These are phyloP conservation scores for Ciconia stormi DNA, from an alignment of 2,113 vertebrate genomes.

Conservation along the genomic window DNA sequence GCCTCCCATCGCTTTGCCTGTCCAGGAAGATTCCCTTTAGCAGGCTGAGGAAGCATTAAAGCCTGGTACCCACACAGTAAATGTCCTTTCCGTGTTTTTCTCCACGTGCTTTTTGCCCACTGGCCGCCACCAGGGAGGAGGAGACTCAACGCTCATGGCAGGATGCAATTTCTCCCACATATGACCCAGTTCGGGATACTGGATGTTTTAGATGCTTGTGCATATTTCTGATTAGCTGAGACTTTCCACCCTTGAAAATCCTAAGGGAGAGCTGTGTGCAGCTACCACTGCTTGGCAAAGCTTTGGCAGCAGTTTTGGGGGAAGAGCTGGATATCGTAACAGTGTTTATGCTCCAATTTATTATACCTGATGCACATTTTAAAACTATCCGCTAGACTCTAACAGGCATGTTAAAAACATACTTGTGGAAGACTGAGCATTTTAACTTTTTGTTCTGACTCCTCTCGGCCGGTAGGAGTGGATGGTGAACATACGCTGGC, in stretches of 20 bases:
- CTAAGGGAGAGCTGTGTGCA: neutral
- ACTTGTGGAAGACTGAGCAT: neutral
- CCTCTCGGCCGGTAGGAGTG: neutral
- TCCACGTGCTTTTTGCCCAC: neutral
- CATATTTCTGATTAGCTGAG: neutral
- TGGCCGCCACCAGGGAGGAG: neutral
- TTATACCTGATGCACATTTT: neutral
- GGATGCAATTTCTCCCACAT: neutral
- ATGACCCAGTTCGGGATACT: neutral
- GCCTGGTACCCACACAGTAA: neutral
- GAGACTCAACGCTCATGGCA: accelerated
- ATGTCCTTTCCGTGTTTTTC: neutral
- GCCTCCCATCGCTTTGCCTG: neutral
- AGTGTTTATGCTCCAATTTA: neutral
- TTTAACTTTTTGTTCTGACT: neutral
- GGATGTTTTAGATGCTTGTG: neutral
- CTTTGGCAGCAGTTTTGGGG: neutral
- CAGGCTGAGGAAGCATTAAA: neutral
- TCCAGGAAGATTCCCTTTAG: neutral
- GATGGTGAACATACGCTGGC: neutral
- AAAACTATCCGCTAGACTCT: neutral
- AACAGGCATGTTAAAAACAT: accelerated
- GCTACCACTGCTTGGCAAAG: neutral
- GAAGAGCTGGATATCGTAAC: neutral
- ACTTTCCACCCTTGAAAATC: neutral